A percentile compares a stretch with the other conserved stretches of the same genome.
Evolutionary conservation across 1,140 invertebrate species (phyloP).

Genomic region (Dendroctonus ponderosae): DNA sequence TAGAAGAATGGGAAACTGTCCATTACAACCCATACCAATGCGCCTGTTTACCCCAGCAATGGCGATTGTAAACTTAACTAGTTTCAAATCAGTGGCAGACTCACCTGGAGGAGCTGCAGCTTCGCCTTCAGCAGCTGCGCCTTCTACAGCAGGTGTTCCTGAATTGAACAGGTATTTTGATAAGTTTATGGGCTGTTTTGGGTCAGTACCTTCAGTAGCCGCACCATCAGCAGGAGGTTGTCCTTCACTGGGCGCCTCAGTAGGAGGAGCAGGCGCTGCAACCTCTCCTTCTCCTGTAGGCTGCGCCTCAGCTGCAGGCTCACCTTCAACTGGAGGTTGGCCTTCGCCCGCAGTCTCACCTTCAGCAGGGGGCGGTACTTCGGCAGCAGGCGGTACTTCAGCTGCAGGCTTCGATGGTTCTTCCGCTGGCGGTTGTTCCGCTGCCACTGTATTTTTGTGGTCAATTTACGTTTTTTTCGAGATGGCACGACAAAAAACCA

Average conservation of each 20-base stretch:
- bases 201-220: conserved; percentile 40
- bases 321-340: conserved; percentile 43
- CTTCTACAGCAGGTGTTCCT: conserved; percentile 19
- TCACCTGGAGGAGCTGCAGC: conserved; percentile 38
- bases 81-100: background rate
- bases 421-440: conserved; percentile 12
- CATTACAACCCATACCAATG: too few species aligned
- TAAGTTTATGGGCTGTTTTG: background rate
- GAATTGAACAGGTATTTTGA: background rate
- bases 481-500: background rate
- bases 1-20: too few species aligned
- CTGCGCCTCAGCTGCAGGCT: conserved; percentile 40
- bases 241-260: conserved; percentile 45
- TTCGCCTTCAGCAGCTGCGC: conserved; percentile 42
- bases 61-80: background rate
- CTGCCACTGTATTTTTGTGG: background rate
- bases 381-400: conserved; percentile 48
- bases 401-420: conserved; percentile 7
- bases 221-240: conserved; percentile 49
- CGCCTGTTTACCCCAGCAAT: background rate
- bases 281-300: conserved; percentile 36
- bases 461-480: background rate
- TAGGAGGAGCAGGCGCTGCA: conserved; percentile 2
- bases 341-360: conserved; percentile 52
- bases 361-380: conserved; percentile 54